Base-by-base conservation (phyloP, 2,113 vertebrate genomes). In the Cisticola juncidis region DNA sequence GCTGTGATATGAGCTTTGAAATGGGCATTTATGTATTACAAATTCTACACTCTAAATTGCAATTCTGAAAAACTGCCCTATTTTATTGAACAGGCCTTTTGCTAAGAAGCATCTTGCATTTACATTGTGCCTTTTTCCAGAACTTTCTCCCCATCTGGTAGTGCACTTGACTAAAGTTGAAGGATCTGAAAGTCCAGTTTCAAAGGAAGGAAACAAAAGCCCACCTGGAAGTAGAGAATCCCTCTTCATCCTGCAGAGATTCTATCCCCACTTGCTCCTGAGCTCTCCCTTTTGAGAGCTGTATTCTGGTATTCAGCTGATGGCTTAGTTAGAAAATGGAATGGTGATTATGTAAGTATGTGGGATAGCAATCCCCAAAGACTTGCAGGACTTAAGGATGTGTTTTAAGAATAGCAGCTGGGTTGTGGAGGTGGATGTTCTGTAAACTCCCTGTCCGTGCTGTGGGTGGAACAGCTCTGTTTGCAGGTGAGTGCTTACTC, bases 291-390 rank as follows among this genome's bases (percentile, higher is more conserved):
- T 71, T 50, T 54, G 72, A 89, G 84, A 87, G 33, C 65, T 82
- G 61, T 45, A 9, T 85, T 85, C 38, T 38, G 11, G 58, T 64
- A n/a, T 91, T 94, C 89, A 89, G 83, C 84, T 81, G 73, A 9
- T 79, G 83, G 86, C 88, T 94, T 85, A 72, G 58, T 68, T 86
- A 77, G 69, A 15, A 96, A 94, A 81, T 86, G 61, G 72, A 65
- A 18, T 71, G 65, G 42, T 40, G 71, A 62, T 96, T 83, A 92
- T 77, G 24, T 95, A 93, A 88, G 81, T 56, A 53, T 36, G 51
- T 93, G 93, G 74, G 71, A 73, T 91, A 80, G 86, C 78, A 92
- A 79, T 92, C 83, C 69, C 65, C 64, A 60, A 50, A 80, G 94
- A 88, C 86, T 57, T 92, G 77, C 38, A 64, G 82, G 79, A 71